These are phyloP conservation scores for Danio kyathit DNA, from an alignment of 2,797 vertebrate species.

Conservation along the genomic window DNA sequence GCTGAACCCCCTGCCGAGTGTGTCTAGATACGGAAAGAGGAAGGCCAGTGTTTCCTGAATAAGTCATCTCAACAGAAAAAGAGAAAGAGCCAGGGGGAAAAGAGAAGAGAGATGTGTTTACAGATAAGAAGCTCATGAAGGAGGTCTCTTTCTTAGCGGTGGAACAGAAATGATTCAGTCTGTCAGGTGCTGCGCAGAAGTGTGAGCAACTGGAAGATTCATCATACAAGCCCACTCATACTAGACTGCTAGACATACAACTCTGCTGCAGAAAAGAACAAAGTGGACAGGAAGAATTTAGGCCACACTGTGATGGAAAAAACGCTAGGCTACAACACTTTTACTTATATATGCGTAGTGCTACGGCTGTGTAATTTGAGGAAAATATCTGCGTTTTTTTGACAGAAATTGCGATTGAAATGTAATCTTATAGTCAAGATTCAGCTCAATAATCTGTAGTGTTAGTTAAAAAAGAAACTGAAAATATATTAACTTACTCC, in stretches of 20 bases:
- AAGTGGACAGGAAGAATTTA: neutral
- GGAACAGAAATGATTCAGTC: conserved; percentile 10
- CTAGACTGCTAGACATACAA: neutral
- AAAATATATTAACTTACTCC: too few species aligned
- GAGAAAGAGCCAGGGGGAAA: neutral
- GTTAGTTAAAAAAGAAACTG: too few species aligned
- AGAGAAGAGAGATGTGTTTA: conserved; percentile 22
- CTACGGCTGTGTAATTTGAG: too few species aligned
- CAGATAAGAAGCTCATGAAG: conserved; percentile 3
- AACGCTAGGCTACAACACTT: too few species aligned
- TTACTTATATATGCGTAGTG: neutral
- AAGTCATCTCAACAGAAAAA: conserved; percentile 45
- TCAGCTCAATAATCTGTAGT: too few species aligned
- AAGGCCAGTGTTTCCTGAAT: conserved; percentile 44
- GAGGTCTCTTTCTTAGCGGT: neutral
- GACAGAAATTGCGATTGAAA: too few species aligned
- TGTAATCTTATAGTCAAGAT: too few species aligned
- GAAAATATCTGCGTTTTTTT: too few species aligned
- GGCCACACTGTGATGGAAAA: neutral
- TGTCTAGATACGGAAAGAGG: conserved; percentile 16
- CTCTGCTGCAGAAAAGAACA: neutral
- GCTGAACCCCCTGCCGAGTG: conserved; percentile 32
- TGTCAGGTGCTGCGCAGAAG: neutral
- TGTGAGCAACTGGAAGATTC: neutral
- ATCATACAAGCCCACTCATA: neutral